Conservation (phyloP, 2,113 vertebrate species). For the Mionectes macconnelli region DNA sequence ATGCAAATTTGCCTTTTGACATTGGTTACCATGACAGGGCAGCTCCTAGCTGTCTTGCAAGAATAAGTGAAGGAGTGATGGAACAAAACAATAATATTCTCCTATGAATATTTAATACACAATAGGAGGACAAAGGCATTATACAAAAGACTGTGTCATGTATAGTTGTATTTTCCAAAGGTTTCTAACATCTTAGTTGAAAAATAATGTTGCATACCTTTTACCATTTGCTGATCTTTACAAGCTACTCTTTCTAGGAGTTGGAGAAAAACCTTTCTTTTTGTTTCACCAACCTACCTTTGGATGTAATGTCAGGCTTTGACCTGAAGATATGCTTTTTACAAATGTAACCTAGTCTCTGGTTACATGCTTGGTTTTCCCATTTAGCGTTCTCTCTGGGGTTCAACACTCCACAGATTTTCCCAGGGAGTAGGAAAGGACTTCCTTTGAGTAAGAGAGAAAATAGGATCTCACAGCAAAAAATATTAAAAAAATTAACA, state of each 20-base stretch:
- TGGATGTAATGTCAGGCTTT: constrained; percentile 29
- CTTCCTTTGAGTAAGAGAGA: constrained; percentile 76
- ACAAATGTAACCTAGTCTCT: constrained; percentile 89
- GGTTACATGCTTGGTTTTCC: constrained; percentile 82
- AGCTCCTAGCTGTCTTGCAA: background rate
- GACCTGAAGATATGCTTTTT: constrained; percentile 77
- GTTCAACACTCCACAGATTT: constrained; percentile 83
- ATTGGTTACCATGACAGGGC: background rate
- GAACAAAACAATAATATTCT: background rate
- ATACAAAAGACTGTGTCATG: background rate
- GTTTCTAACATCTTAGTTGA: background rate
- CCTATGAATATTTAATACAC: background rate
- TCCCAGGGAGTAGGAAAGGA: constrained; percentile 81
- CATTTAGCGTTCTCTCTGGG: constrained; percentile 84
- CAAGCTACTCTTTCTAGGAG: background rate
- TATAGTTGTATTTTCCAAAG: background rate
- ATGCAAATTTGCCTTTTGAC: background rate
- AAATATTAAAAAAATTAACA: background rate
- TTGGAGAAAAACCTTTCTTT: background rate
- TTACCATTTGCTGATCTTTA: background rate
- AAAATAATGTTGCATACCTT: background rate
- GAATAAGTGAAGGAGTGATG: background rate
- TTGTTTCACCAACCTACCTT: constrained; percentile 57
- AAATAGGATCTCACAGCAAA: background rate
- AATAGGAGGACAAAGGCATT: background rate